phyloP scores from a whole-genome alignment of 2,113 vertebrate species.

The Ploceus nigricollis region DNA sequence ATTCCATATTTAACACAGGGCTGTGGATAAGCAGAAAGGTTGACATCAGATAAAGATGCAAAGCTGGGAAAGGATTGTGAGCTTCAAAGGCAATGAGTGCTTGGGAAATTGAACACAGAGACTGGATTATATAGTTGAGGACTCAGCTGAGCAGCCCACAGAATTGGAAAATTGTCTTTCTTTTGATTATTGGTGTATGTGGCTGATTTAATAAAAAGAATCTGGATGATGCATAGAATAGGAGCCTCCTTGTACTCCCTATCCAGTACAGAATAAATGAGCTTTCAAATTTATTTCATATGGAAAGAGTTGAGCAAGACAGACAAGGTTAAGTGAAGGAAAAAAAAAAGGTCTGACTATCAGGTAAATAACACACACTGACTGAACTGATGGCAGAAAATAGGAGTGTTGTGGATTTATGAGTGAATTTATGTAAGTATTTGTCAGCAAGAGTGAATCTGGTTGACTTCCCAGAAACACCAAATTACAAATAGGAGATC shows the following conservation, averaged over 20 bases:
- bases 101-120: background rate
- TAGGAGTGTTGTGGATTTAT: background rate
- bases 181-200: slow-evolving; percentile 26
- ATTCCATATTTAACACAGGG: background rate
- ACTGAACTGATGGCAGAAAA: slow-evolving; percentile 3
- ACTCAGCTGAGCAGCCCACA: background rate
- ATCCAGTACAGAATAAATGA: slow-evolving; percentile 14
- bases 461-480: slow-evolving; percentile 6
- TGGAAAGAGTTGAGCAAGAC: background rate
- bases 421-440: background rate
- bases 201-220: slow-evolving; percentile 31
- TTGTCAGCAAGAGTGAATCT: background rate
- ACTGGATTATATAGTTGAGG: background rate
- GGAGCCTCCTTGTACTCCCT: background rate
- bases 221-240: background rate
- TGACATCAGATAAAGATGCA: background rate
- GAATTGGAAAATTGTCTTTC: slow-evolving; percentile 4
- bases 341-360: background rate
- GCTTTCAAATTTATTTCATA: background rate
- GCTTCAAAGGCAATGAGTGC: background rate
- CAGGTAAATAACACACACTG: background rate
- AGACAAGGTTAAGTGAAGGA: background rate
- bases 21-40: background rate
- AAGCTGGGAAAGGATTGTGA: background rate
- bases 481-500: background rate